Evolutionary conservation across 1,140 invertebrate species (phyloP).

Genomic region (Rhopalosiphum maidis): DNA sequence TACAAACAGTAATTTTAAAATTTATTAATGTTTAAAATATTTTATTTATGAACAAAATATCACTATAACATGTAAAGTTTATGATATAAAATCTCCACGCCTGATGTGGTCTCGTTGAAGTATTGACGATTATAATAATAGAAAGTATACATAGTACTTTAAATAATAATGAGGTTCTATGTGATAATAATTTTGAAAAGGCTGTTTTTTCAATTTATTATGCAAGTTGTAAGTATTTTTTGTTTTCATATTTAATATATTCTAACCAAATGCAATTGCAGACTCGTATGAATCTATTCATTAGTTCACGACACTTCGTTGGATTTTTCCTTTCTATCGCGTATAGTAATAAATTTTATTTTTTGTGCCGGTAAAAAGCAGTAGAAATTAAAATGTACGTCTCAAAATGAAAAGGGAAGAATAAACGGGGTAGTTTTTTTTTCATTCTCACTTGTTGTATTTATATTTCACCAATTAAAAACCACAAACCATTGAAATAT

Average conservation of each 20-base stretch:
- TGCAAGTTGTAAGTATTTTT: not conserved
- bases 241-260: not conserved
- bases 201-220: not conserved
- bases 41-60: not conserved
- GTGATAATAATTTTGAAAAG: constrained; percentile 10
- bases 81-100: not conserved
- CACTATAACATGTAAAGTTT: not conserved
- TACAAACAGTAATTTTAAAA: not conserved
- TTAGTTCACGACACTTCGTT: not conserved
- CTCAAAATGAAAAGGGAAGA: not conserved
- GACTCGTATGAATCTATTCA: constrained; percentile 28
- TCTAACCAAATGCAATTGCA: constrained; percentile 14
- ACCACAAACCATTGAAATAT: constrained; percentile 30
- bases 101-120: not conserved
- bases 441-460: constrained; percentile 11
- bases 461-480: constrained; percentile 53
- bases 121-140: not conserved
- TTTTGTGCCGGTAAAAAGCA: not conserved
- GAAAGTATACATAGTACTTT: not conserved
- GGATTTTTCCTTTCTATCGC: not conserved
- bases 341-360: not conserved
- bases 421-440: not conserved
- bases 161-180: not conserved
- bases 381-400: constrained; percentile 1
- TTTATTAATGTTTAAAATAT: not conserved